Evolutionary conservation across 2,888 invertebrate genomes (phyloP), one percentile per base, ranked within the genome.

Genomic region (Acrobasis consociella): DNA sequence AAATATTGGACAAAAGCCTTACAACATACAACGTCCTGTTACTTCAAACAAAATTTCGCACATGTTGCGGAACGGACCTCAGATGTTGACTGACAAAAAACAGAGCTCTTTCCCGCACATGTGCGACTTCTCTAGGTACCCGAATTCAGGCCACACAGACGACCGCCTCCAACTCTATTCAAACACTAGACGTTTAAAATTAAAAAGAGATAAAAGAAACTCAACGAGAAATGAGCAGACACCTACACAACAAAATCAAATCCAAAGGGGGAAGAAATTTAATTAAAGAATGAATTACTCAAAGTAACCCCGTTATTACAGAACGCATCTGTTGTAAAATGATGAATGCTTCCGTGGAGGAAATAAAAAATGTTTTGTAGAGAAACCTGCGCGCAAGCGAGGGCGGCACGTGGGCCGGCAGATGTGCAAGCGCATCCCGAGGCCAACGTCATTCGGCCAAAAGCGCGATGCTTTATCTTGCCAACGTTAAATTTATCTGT

Each of bases 381-480:
- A 82, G 85, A 87, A 86, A 83, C 82, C 81, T 83, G 85, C 85
- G 74, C 79, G 84, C 83, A 87, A 79, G 84, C 83, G 87, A 79
- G 72, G 85, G 85, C 77, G 87, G 89, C 91, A 92, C 91, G 91
- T 92, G 91, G 91, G 91, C 73, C 69, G 91, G 84, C 91, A 92
- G 90, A 91, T 91, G 91, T 83, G 87, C 84, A 72, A 67, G 83
- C 84, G 84, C 87, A 84, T 83, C 87, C 78, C 69, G 75, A 69
- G 74, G 75, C 77, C 77, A 71, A 74, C 71, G 75, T 76, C 73
- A 77, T 72, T 68, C 68, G 74, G 77, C 76, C 74, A 74, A 71
- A 56, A 72, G 62, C 70, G 72, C 78, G 74, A 76, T 73, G 76
- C 79, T 85, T 86, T 86, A 90, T 89, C 86, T 83, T 67, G 74